Evolutionary conservation across 2,888 invertebrate genomes (phyloP).

Genomic region (Tetanocera ferruginea): DNA sequence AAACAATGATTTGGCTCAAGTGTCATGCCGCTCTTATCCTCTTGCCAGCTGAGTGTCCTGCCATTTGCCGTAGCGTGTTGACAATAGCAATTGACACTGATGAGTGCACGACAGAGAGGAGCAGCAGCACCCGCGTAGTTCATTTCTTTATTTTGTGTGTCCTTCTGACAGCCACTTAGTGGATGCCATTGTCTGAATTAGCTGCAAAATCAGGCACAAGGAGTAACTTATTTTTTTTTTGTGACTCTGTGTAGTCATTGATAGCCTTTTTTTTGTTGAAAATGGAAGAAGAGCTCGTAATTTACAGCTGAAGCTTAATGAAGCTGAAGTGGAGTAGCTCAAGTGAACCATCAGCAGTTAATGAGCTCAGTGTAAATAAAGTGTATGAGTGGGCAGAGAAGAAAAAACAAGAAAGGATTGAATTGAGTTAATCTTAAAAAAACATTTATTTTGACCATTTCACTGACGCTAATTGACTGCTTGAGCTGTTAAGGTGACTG

Average conservation of each 20-base stretch:
- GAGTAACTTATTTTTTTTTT: neutral
- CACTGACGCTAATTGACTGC: conserved; percentile 18
- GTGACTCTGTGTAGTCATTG: neutral
- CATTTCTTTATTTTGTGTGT: neutral
- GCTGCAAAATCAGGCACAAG: conserved; percentile 26
- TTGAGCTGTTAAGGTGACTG: neutral
- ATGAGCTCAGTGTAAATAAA: neutral
- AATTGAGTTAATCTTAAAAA: neutral
- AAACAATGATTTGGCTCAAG: conserved; percentile 59
- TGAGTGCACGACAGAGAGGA: conserved; percentile 56
- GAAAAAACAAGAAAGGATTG: neutral
- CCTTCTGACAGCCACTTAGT: conserved; percentile 17
- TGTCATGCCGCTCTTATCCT: neutral
- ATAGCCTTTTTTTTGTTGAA: conserved; percentile 4
- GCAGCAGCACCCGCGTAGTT: conserved; percentile 45
- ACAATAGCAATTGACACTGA: conserved; percentile 51
- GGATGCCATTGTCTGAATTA: conserved; percentile 29
- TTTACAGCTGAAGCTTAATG: conserved; percentile 14
- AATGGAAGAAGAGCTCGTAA: neutral
- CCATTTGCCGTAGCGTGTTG: conserved; percentile 17
- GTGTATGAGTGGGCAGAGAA: neutral
- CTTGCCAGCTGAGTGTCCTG: conserved; percentile 1
- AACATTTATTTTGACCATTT: neutral
- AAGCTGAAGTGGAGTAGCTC: conserved; percentile 21
- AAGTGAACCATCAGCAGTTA: conserved; percentile 19